These are phyloP conservation scores for Aythya baeri DNA, from an alignment of 2,113 vertebrate genomes.

Conservation along the genomic window DNA sequence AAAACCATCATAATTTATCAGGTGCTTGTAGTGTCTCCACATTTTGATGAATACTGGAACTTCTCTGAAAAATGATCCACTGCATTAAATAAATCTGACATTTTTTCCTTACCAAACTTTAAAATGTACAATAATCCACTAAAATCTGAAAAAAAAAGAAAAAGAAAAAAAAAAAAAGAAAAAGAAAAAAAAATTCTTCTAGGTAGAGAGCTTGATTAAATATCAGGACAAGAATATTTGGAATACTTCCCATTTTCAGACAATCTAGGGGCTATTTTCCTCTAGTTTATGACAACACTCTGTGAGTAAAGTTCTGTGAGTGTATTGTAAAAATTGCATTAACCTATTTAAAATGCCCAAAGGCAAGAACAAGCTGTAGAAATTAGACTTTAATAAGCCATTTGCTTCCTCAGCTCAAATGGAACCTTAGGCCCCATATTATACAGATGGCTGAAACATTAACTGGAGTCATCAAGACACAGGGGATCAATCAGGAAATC, in stretches of 20 bases:
- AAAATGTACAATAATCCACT: conserved; percentile 20
- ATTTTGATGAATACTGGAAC: conserved; percentile 48
- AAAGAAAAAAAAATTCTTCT: background rate
- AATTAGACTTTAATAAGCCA: conserved; percentile 68
- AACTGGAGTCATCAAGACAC: conserved; percentile 29
- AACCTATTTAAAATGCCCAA: conserved; percentile 71
- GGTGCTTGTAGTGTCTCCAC: conserved; percentile 33
- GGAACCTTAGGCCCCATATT: conserved; percentile 40
- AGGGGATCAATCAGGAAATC: conserved; percentile 20
- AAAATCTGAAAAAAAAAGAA: background rate
- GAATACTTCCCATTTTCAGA: conserved; percentile 28
- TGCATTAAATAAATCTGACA: conserved; percentile 48
- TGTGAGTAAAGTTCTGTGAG: conserved; percentile 55
- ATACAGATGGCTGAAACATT: conserved; percentile 37
- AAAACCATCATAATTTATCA: conserved; percentile 60
- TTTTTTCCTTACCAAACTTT: background rate
- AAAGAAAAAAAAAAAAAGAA: background rate
- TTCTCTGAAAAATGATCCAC: conserved; percentile 47
- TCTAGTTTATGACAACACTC: conserved; percentile 41
- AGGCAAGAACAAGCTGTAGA: conserved; percentile 60
- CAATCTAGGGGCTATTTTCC: conserved; percentile 52
- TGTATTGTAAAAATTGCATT: conserved; percentile 64
- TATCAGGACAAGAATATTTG: conserved; percentile 1
- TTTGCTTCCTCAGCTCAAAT: conserved; percentile 64
- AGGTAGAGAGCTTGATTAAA: background rate